Evolutionary conservation across 2,888 invertebrate genomes (phyloP).

Genomic region (Drosophila cracens): DNA sequence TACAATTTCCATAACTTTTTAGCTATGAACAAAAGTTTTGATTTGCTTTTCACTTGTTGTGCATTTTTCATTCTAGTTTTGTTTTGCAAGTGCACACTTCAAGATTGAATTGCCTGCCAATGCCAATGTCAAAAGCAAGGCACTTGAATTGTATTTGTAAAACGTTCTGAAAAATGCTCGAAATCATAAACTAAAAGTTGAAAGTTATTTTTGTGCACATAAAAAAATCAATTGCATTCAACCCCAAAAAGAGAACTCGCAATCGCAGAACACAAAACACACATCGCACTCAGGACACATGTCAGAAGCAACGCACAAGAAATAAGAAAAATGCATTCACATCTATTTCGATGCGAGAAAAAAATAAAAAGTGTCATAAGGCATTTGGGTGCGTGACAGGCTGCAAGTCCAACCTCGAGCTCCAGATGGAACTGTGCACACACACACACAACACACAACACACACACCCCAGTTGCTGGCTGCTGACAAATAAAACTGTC

Average conservation of each 20-base stretch:
- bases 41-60: neutral
- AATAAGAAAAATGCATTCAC: conserved; percentile 26
- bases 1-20: neutral
- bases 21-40: neutral
- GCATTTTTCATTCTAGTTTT: neutral
- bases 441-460: conserved; percentile 8
- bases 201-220: conserved; percentile 60
- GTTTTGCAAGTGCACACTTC: neutral
- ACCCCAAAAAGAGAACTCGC: conserved; percentile 45
- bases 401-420: conserved; percentile 23
- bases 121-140: conserved; percentile 63
- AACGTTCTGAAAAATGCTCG: conserved; percentile 14
- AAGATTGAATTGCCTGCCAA: conserved; percentile 36
- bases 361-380: conserved; percentile 76
- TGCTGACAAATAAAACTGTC: conserved; percentile 81
- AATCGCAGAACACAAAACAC: conserved; percentile 34
- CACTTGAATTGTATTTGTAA: conserved; percentile 37
- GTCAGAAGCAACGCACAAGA: conserved; percentile 56
- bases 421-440: conserved; percentile 37
- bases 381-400: conserved; percentile 51
- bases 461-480: conserved; percentile 22
- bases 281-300: conserved; percentile 63
- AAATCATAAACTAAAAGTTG: conserved; percentile 29
- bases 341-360: conserved; percentile 39
- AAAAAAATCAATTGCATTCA: conserved; percentile 73